phyloP scores from a whole-genome alignment of 2,113 vertebrate species.

The Pterocles burchelli region DNA sequence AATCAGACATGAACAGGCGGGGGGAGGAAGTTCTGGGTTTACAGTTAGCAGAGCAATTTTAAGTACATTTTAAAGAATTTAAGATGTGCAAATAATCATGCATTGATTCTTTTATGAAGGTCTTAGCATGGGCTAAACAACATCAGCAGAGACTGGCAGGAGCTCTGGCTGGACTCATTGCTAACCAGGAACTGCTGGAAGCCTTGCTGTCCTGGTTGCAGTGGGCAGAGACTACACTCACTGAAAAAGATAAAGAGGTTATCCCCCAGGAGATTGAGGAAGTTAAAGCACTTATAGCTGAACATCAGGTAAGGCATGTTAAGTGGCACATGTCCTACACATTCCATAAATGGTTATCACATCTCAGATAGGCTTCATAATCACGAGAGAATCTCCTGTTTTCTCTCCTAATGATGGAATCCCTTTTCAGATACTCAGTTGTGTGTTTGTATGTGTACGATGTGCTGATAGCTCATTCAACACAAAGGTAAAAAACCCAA shows the following conservation, averaged over 20 bases:
- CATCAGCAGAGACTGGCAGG: conserved; percentile 91
- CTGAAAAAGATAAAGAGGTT: conserved; percentile 89
- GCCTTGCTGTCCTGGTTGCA: conserved; percentile 92
- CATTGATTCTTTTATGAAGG: conserved; percentile 74
- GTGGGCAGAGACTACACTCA: conserved; percentile 93
- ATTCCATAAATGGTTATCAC: not conserved
- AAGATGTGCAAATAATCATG: not conserved
- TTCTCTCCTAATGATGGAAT: not conserved
- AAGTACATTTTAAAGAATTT: not conserved
- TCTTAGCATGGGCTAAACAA: conserved; percentile 93
- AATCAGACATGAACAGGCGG: not conserved
- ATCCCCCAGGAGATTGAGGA: conserved; percentile 94
- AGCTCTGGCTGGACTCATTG: conserved; percentile 86
- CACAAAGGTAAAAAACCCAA: not conserved
- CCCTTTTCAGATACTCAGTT: not conserved
- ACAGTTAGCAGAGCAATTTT: not conserved
- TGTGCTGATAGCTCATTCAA: not conserved
- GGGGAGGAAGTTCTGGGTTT: not conserved
- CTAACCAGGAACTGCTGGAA: conserved; percentile 92
- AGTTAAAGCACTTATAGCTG: conserved; percentile 92
- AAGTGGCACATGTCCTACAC: not conserved
- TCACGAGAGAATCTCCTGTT: not conserved
- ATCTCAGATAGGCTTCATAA: not conserved
- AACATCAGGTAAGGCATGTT: conserved; percentile 87
- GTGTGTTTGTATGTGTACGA: not conserved